phyloP scores from a whole-genome alignment of 2,113 vertebrate genomes.

The Syngnathus scovelli region DNA sequence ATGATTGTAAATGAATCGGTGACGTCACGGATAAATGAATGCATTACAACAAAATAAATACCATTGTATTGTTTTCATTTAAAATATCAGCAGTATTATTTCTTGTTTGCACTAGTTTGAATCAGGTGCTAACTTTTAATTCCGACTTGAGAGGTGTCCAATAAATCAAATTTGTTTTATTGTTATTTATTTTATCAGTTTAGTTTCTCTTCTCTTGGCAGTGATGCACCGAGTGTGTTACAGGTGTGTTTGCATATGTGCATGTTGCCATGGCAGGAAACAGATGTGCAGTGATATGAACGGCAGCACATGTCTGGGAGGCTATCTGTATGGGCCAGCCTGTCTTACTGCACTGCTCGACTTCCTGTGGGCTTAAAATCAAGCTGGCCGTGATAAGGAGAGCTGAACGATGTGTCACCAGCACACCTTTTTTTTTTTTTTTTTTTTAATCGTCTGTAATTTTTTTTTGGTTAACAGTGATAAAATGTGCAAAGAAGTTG shows the following conservation, averaged over 20 bases:
- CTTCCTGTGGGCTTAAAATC: conserved; percentile 68
- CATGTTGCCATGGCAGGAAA: conserved; percentile 58
- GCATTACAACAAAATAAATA: too few species aligned
- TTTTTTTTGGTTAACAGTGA: conserved; percentile 38
- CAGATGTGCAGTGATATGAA: conserved; percentile 67
- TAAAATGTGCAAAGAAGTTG: conserved; percentile 7
- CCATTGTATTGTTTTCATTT: too few species aligned
- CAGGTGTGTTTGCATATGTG: conserved; percentile 43
- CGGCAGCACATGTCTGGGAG: conserved; percentile 35
- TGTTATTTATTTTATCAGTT: too few species aligned
- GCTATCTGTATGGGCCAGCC: conserved; percentile 63
- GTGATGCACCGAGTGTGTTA: conserved; percentile 37
- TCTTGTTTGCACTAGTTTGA: too few species aligned
- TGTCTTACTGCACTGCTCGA: conserved; percentile 40
- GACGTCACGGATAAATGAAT: too few species aligned
- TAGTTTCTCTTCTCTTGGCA: not conserved
- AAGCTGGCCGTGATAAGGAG: conserved; percentile 56
- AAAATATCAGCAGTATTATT: too few species aligned
- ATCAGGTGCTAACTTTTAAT: too few species aligned
- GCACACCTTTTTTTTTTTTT: conserved; percentile 11
- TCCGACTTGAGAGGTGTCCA: too few species aligned
- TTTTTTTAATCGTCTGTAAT: conserved; percentile 14
- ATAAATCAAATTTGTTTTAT: too few species aligned
- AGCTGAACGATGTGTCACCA: conserved; percentile 24
- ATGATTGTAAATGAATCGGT: too few species aligned